These are phyloP conservation scores for Wasmannia auropunctata DNA, from an alignment of 1,140 invertebrate species.

Conservation along the genomic window DNA sequence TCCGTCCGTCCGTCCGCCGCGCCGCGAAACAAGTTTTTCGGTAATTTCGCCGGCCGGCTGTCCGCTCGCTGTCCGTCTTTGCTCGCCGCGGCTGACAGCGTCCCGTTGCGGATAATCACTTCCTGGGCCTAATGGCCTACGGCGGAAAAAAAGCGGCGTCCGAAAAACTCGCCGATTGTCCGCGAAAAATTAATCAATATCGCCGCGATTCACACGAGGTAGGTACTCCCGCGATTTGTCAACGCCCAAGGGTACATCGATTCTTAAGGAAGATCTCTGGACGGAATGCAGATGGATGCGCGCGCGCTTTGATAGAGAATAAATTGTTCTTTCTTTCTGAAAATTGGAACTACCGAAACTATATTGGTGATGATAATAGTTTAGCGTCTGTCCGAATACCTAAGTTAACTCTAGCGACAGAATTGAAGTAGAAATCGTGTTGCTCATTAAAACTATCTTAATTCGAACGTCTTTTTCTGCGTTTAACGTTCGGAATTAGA, in stretches of 20 bases:
- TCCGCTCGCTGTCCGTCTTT: slow-evolving; percentile 40
- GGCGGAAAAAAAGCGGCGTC: background rate
- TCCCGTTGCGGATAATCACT: slow-evolving; percentile 59
- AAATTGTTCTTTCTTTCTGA: background rate
- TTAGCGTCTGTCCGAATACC: background rate
- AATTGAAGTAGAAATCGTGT: background rate
- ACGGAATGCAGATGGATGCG: background rate
- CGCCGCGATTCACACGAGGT: background rate
- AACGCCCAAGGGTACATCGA: background rate
- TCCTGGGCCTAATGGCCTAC: slow-evolving; percentile 47
- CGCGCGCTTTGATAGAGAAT: background rate
- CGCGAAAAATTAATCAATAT: slow-evolving; percentile 47
- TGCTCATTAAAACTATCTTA: background rate
- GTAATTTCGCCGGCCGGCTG: slow-evolving; percentile 44
- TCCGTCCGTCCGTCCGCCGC: slow-evolving; percentile 33
- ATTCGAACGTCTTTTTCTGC: background rate
- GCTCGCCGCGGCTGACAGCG: slow-evolving; percentile 33
- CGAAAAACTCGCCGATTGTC: slow-evolving; percentile 43
- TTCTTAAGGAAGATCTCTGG: background rate
- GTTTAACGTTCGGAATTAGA: slow-evolving; percentile 13
- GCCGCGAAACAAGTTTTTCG: slow-evolving; percentile 64
- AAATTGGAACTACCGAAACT: background rate
- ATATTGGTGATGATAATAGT: background rate
- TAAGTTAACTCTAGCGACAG: background rate
- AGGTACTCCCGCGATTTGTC: background rate